A percentile compares a stretch with the other conserved stretches of the same genome.
Conservation (phyloP, 1,140 invertebrate species). For the Bursaphelenchus mucronatus region DNA sequence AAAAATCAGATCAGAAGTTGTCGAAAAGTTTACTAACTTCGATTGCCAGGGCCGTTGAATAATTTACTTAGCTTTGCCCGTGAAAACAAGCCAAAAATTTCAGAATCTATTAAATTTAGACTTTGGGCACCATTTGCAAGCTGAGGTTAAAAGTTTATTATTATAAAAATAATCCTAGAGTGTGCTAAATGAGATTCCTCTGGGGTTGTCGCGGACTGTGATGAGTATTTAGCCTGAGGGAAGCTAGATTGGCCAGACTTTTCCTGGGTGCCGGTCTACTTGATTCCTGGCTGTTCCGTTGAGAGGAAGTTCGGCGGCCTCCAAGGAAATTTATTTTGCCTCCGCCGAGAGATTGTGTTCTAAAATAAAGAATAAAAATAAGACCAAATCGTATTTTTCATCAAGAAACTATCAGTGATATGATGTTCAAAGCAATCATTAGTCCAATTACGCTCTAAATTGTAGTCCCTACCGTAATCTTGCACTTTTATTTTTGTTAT, state of each 20-base stretch:
- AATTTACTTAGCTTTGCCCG: too few species aligned
- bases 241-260: background rate
- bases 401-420: background rate
- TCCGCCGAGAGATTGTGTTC: constrained; percentile 16
- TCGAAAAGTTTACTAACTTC: too few species aligned
- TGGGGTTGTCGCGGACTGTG: constrained; percentile 1
- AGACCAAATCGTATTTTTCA: background rate
- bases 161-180: too few species aligned
- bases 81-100: too few species aligned
- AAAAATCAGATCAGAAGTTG: too few species aligned
- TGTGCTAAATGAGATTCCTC: constrained; percentile 18
- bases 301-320: background rate
- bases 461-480: background rate
- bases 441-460: background rate
- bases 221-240: constrained; percentile 1
- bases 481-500: constrained; percentile 9
- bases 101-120: too few species aligned
- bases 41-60: too few species aligned
- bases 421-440: too few species aligned
- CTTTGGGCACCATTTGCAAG: too few species aligned
- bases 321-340: constrained; percentile 9
- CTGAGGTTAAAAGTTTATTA: too few species aligned
- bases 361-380: constrained; percentile 17
- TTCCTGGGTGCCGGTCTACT: background rate
- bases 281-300: background rate